A percentile compares a stretch with the other conserved stretches of the same genome.
Evolutionary conservation across 2,797 vertebrate species (phyloP).

Genomic region (Lagodon rhomboides): DNA sequence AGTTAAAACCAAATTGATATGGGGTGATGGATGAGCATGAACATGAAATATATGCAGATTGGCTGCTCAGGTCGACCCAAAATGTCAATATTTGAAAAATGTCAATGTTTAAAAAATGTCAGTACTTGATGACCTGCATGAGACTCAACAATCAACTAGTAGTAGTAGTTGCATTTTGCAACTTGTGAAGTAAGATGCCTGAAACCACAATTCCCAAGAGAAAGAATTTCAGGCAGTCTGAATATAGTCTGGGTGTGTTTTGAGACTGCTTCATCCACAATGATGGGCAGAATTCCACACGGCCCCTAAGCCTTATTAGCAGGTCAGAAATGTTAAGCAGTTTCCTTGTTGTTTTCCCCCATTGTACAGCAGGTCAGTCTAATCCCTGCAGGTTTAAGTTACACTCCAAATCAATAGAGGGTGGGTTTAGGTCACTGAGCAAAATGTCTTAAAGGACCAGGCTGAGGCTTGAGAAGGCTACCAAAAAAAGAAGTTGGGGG

Average conservation of each 20-base stretch:
- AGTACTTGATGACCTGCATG: no score
- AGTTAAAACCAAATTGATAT: neutral
- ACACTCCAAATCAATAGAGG: conserved; percentile 2
- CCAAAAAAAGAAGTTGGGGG: no score
- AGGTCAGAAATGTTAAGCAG: conserved; percentile 58
- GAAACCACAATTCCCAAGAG: neutral
- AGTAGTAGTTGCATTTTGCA: neutral
- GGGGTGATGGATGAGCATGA: neutral
- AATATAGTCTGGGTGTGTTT: conserved; percentile 22
- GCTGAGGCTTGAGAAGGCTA: neutral
- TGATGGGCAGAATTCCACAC: conserved; percentile 45
- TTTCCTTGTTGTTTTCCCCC: conserved; percentile 40
- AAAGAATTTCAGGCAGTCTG: conserved; percentile 25
- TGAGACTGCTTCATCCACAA: conserved; percentile 24
- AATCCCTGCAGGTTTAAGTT: conserved; percentile 36
- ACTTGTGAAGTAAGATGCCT: neutral
- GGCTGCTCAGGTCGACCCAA: no score
- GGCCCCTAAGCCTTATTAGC: conserved; percentile 50
- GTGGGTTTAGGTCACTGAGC: neutral
- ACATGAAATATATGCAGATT: no score
- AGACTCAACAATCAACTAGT: no score
- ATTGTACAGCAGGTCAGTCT: conserved; percentile 29
- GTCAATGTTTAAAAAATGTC: no score
- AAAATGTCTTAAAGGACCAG: conserved; percentile 14
- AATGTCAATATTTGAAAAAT: no score